Evolutionary conservation across 2,797 vertebrate genomes (phyloP), one percentile per base, ranked within the genome.

Genomic region (Alectoris magna): DNA sequence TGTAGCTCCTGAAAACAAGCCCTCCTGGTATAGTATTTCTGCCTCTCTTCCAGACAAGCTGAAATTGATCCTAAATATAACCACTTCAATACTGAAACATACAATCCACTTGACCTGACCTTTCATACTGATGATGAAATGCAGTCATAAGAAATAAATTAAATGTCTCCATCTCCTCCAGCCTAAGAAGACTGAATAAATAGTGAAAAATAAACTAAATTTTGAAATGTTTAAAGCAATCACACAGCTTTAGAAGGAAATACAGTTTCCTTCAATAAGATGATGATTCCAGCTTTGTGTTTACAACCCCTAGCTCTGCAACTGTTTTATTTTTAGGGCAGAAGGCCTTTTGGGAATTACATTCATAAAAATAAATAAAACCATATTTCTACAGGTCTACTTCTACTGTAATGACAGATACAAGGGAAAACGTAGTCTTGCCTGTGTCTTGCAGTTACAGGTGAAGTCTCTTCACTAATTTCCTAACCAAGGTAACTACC

Each of bases 91-190:
- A 76, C 41, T 88, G 46, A 88, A 93, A 82, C 59, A 69, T 11
- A 79, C 51, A 91, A 86, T 88, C 36, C 26, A 7, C 15, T 91
- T 81, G 44, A 55, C 51, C 84, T 88, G 68, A 71, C 63, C 87
- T 91, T 91, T 95, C 48, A 66, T 89, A 31, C 43, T 66, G 80
- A 58, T 89, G 83, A 87, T 49, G 58, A 96, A 95, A 87, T 82
- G 44, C 56, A 90, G 36, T 71, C 17, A 68, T 44, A 58, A 93
- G 88, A 84, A 93, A 82, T 74, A 90, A 91, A 53, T 93, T 64
- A 41, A 64, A 34, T 77, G 75, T 62, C 72, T 95, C 68, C 17
- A 60, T 74, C 26, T 88, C 36, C 34, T 88, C 53, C 15, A 62
- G 46, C 10, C 34, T n/a, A 72, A 69, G 46, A 79, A 8, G 26